Evolutionary conservation across 1,140 invertebrate genomes (phyloP).

Genomic region (Propsilocerus akamusi): DNA sequence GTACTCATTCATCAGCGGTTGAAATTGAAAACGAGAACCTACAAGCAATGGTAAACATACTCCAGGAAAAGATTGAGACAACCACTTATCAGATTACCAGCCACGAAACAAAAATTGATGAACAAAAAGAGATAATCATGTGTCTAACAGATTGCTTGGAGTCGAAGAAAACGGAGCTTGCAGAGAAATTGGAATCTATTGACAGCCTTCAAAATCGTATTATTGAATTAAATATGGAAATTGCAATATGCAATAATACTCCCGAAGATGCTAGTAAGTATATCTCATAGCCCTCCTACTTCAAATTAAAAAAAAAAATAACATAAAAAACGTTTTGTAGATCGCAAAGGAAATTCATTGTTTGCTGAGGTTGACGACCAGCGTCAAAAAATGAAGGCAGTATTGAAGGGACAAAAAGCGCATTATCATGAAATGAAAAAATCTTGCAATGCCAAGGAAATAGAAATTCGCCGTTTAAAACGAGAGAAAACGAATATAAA

Average conservation of each 20-base stretch:
- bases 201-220: constrained; percentile 20
- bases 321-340: constrained; percentile 7
- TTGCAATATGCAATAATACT: constrained; percentile 12
- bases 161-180: constrained; percentile 16
- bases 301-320: not conserved
- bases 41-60: not conserved
- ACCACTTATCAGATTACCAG: not conserved
- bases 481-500: constrained; percentile 23
- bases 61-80: not conserved
- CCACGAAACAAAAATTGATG: constrained; percentile 12
- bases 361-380: constrained; percentile 33
- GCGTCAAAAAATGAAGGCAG: constrained; percentile 21
- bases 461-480: constrained; percentile 24
- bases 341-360: constrained; percentile 29
- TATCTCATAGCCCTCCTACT: not conserved
- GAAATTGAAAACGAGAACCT: not conserved
- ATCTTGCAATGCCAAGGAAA: constrained; percentile 18
- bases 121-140: constrained; percentile 15
- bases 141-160: constrained; percentile 19
- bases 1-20: not conserved
- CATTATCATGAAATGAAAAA: constrained; percentile 26
- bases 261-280: constrained; percentile 14
- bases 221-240: constrained; percentile 18
- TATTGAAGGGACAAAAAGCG: constrained; percentile 22
- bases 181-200: constrained; percentile 17